Percentiles rank a stretch among this genome's conserved stretches.
phyloP scores from a whole-genome alignment of 2,113 vertebrate species.

The Catharus bicknelli region DNA sequence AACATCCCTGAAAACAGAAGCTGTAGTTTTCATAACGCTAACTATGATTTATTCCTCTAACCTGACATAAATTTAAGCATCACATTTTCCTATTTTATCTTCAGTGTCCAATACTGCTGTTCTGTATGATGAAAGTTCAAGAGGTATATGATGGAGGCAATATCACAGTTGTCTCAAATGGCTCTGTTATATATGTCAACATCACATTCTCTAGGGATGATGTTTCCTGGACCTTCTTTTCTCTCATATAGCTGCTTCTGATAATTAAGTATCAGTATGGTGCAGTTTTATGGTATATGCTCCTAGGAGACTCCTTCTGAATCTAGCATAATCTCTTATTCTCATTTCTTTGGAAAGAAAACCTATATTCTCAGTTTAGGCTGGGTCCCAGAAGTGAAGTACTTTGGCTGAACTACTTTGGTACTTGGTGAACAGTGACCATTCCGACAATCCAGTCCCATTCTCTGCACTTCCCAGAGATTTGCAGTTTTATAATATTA shows the following conservation, averaged over 20 bases:
- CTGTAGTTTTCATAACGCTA: slow-evolving; percentile 57
- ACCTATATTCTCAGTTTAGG: slow-evolving; percentile 69
- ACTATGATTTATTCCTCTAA: slow-evolving; percentile 68
- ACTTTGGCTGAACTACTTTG: not conserved
- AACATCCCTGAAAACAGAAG: slow-evolving; percentile 69
- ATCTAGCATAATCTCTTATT: slow-evolving; percentile 75
- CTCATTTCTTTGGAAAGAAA: slow-evolving; percentile 77
- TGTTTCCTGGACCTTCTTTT: slow-evolving; percentile 40
- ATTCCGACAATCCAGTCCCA: slow-evolving; percentile 64
- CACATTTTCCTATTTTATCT: slow-evolving; percentile 68
- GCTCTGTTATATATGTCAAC: slow-evolving; percentile 51
- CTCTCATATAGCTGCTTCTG: slow-evolving; percentile 71
- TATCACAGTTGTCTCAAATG: slow-evolving; percentile 44
- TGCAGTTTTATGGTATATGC: slow-evolving; percentile 67
- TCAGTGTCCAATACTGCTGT: slow-evolving; percentile 53
- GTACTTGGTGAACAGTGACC: slow-evolving; percentile 61
- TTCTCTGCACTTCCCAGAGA: slow-evolving; percentile 46
- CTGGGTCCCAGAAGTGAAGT: slow-evolving; percentile 72
- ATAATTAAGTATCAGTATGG: slow-evolving; percentile 76
- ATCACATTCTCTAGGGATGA: slow-evolving; percentile 47
- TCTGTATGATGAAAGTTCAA: slow-evolving; percentile 61
- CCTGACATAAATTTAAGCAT: slow-evolving; percentile 68
- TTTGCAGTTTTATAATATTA: slow-evolving; percentile 64
- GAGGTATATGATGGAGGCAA: slow-evolving; percentile 47
- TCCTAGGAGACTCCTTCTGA: slow-evolving; percentile 72